Evolutionary conservation across 2,888 invertebrate genomes (phyloP).

Genomic region (Leptinotarsa rubiginosa): DNA sequence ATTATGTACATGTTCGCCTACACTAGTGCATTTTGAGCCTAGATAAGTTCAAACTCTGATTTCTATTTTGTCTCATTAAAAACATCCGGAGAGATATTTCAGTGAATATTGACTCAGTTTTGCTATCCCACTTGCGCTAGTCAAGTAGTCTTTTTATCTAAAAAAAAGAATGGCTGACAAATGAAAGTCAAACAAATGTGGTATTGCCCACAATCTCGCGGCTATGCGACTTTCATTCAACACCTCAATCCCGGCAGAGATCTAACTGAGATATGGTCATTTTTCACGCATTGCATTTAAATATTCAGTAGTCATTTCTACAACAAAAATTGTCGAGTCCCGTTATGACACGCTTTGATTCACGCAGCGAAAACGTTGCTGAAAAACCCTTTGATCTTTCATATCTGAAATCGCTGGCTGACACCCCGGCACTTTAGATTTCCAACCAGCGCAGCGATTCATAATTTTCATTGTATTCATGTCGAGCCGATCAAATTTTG

Average conservation of each 20-base stretch:
- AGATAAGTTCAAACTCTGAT: too few relatives aligned
- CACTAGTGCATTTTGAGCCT: too few relatives aligned
- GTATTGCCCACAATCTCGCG: slow-evolving; percentile 15
- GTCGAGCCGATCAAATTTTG: background rate
- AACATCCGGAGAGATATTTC: too few relatives aligned
- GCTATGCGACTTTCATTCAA: slow-evolving; percentile 30
- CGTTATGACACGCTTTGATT: slow-evolving; percentile 5
- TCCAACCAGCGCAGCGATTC: background rate
- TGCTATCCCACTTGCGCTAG: too few relatives aligned
- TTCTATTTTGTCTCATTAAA: too few relatives aligned
- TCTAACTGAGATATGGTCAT: slow-evolving; percentile 57
- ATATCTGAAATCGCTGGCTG: slow-evolving; percentile 9
- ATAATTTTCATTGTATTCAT: too few relatives aligned
- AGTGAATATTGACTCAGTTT: too few relatives aligned
- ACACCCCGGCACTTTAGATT: slow-evolving; percentile 14
- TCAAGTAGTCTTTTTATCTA: background rate
- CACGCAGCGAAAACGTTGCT: slow-evolving; percentile 11
- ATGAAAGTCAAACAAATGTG: slow-evolving; percentile 41
- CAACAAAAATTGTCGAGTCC: slow-evolving; percentile 40
- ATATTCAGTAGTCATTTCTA: slow-evolving; percentile 59
- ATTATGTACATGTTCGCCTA: too few relatives aligned
- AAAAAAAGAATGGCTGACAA: slow-evolving; percentile 9
- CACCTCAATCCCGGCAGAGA: slow-evolving; percentile 46
- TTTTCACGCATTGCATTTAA: slow-evolving; percentile 58
- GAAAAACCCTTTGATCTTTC: slow-evolving; percentile 18